Evolutionary conservation across 2,797 vertebrate genomes (phyloP).

Genomic region (Poeciliopsis infans): DNA sequence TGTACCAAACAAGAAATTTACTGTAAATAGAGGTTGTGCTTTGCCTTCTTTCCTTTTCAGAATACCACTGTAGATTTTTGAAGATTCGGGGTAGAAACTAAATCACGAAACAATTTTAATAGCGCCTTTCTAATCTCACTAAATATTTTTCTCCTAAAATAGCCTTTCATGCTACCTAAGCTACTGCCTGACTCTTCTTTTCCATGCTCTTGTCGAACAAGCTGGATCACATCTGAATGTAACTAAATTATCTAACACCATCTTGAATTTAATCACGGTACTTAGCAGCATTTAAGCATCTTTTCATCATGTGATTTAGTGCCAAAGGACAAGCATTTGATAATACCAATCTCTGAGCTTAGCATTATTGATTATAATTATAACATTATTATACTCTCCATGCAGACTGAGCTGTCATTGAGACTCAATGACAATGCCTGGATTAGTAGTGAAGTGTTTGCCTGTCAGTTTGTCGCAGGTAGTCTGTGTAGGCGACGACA

Average conservation of each 20-base stretch:
- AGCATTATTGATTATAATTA: slow-evolving; percentile 6
- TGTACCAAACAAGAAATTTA: background rate
- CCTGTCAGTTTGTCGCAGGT: background rate
- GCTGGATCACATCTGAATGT: background rate
- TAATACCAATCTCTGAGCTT: background rate
- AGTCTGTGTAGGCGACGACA: background rate
- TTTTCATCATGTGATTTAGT: background rate
- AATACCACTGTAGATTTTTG: background rate
- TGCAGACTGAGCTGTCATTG: background rate
- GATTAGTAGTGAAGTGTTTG: background rate
- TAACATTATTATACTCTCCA: background rate
- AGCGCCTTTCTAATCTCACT: background rate
- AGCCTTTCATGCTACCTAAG: no score
- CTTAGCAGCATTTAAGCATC: slow-evolving; percentile 1
- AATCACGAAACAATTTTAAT: background rate
- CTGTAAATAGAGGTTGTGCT: background rate
- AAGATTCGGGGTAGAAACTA: background rate
- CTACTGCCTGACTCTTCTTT: background rate
- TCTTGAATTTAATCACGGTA: background rate
- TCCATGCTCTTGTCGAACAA: background rate
- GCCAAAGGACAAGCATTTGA: slow-evolving; percentile 1
- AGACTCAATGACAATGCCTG: background rate
- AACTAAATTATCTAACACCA: background rate
- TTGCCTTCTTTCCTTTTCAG: background rate
- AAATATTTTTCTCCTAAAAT: background rate